phyloP scores from a whole-genome alignment of 2,797 vertebrate genomes.

The Salmo trutta region DNA sequence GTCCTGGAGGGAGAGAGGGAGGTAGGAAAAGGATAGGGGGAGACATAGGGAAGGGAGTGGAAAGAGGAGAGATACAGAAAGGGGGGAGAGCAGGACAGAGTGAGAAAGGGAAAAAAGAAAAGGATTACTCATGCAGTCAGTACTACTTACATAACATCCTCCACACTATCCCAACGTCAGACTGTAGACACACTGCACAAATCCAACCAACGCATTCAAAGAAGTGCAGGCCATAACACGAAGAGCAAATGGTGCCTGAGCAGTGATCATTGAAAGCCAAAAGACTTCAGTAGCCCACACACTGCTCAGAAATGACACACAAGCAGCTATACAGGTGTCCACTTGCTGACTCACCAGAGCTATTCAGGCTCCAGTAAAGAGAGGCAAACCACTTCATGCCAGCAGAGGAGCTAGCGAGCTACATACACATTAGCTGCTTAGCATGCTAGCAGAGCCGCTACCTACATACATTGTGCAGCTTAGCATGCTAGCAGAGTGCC shows the following conservation, averaged over 20 bases:
- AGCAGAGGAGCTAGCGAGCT: too few relatives aligned
- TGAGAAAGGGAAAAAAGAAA: background rate
- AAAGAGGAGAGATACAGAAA: conserved; percentile 2
- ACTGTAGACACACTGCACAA: background rate
- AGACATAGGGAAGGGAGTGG: background rate
- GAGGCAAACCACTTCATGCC: background rate
- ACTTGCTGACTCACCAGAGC: conserved; percentile 12
- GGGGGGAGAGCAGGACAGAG: background rate
- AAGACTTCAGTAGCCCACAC: conserved; percentile 12
- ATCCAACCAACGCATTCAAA: background rate
- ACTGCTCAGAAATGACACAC: background rate
- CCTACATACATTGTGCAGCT: background rate
- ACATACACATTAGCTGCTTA: too few relatives aligned
- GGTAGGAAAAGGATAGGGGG: background rate
- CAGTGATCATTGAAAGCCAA: background rate
- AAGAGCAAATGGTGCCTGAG: background rate
- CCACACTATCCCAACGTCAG: background rate
- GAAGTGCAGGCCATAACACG: background rate
- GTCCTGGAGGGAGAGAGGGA: conserved; percentile 74
- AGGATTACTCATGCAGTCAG: background rate
- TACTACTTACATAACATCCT: background rate
- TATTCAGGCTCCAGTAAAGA: background rate
- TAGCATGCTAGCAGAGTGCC: background rate
- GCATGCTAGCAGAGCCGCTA: background rate
- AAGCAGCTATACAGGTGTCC: background rate